Base-by-base conservation (phyloP, 1,140 invertebrate species). In the Calliopsis andreniformis region DNA sequence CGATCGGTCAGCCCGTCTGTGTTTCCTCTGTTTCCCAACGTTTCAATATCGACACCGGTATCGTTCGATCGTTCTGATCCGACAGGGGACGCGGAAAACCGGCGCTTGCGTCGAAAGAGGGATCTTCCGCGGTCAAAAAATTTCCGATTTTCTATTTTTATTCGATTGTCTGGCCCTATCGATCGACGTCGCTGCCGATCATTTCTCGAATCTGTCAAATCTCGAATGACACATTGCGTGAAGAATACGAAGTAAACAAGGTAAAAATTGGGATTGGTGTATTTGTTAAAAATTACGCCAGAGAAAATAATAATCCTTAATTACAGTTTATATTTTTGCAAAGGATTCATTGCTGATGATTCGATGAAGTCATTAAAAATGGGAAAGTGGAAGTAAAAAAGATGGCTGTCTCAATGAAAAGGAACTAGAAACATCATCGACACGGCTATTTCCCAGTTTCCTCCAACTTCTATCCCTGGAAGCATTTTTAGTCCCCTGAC, bases 1-100 rank as follows among this genome's bases (percentile, higher is more conserved):
- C 69, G 71, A 79, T 79, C 71, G 62, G 70, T 59, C 69, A 64
- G 69, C 58, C 47, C 49, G 30, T 56, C 68, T 72, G 58, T 72
- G 76, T 73, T 64, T 71, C 68, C 68, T 71, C 67, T 71, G 67
- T 71, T 71, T 77, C 69, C 58, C 68, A 56, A 42, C 68, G 68
- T 63, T 78, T 63, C 71, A 43, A 64, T 78, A 77, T 77, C 58
- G 43, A 70, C 67, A 53, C n/a, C 10, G 45, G 25, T 53, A 43
- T 45, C 61, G 28, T 53, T 45, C 30, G 35, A 32, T 63, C 58
- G 23, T 59, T 45, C 72, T 45, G 62, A 73, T 66, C 71, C 56
- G 53, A 30, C 71, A 12, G 67, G 67, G 63, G 51, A 56, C 63
- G 55, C 71, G 62, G 10, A 56, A 66, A 75, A 55, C 28, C 59